These are phyloP conservation scores for Cylindroiulus punctatus DNA, from an alignment of 2,888 invertebrate genomes.

Conservation along the genomic window DNA sequence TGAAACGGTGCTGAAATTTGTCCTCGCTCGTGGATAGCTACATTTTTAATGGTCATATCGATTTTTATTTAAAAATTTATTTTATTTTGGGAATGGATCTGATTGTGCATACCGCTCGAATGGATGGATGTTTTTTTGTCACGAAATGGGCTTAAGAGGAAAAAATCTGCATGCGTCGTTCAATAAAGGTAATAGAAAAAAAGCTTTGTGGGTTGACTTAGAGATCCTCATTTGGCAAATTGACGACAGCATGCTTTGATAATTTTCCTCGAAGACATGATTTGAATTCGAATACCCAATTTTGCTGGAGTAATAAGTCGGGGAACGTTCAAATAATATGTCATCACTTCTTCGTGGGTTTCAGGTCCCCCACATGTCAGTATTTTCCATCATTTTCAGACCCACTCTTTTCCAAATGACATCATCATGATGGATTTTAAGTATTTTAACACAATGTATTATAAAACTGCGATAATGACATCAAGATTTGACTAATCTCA, in stretches of 20 bases:
- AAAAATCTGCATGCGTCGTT: background rate
- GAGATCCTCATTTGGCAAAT: background rate
- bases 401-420: too few relatives aligned
- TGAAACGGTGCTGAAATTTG: background rate
- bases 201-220: background rate
- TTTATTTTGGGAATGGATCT: slow-evolving; percentile 5
- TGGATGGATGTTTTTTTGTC: background rate
- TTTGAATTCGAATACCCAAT: too few relatives aligned
- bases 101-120: background rate
- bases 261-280: too few relatives aligned
- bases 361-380: too few relatives aligned
- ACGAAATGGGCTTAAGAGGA: background rate
- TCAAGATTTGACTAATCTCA: too few relatives aligned
- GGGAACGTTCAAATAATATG: too few relatives aligned
- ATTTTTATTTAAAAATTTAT: slow-evolving; percentile 21
- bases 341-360: too few relatives aligned
- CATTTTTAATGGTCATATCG: background rate
- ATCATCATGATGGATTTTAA: too few relatives aligned
- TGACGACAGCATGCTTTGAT: background rate
- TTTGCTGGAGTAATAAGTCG: background rate
- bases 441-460: too few relatives aligned
- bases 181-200: background rate
- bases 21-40: background rate
- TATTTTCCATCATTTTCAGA: too few relatives aligned
- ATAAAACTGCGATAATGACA: too few relatives aligned